Conservation (phyloP, 1,140 invertebrate species). For the Epicauta chinensis region DNA sequence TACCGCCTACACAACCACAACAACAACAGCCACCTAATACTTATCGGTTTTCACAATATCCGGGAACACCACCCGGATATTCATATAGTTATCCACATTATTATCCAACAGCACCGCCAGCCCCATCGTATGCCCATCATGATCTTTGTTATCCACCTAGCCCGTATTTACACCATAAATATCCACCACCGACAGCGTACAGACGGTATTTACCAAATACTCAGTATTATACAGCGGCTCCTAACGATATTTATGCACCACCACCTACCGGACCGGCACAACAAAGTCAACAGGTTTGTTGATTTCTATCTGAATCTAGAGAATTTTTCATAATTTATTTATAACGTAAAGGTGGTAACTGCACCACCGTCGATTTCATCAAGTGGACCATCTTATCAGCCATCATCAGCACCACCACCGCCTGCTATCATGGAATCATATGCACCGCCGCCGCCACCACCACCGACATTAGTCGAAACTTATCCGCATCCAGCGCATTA, state of each 20-base stretch:
- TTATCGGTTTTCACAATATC: slow-evolving; percentile 33
- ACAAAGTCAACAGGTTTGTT: slow-evolving; percentile 9
- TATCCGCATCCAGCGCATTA: slow-evolving; percentile 53
- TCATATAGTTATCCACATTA: slow-evolving; percentile 48
- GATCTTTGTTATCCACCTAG: slow-evolving; percentile 41
- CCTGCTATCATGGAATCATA: not conserved
- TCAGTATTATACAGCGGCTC: slow-evolving; percentile 39
- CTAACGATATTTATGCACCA: slow-evolving; percentile 34
- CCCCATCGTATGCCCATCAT: slow-evolving; percentile 37
- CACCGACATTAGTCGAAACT: slow-evolving; percentile 42
- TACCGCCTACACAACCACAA: slow-evolving; percentile 25
- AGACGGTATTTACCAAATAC: slow-evolving; percentile 32
- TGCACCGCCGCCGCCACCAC: slow-evolving; percentile 31
- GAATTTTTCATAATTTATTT: not conserved
- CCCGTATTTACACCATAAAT: slow-evolving; percentile 28
- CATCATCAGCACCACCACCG: too few species aligned
- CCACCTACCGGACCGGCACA: slow-evolving; percentile 25
- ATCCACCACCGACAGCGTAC: slow-evolving; percentile 23
- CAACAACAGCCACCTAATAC: slow-evolving; percentile 12
- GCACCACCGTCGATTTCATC: slow-evolving; percentile 40
- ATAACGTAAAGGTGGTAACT: slow-evolving; percentile 30
- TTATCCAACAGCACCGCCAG: slow-evolving; percentile 44
- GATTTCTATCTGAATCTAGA: not conserved
- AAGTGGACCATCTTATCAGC: slow-evolving; percentile 31
- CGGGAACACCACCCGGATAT: slow-evolving; percentile 25